Conservation (phyloP, 2,113 vertebrate species). For the Butastur rufipennis region DNA sequence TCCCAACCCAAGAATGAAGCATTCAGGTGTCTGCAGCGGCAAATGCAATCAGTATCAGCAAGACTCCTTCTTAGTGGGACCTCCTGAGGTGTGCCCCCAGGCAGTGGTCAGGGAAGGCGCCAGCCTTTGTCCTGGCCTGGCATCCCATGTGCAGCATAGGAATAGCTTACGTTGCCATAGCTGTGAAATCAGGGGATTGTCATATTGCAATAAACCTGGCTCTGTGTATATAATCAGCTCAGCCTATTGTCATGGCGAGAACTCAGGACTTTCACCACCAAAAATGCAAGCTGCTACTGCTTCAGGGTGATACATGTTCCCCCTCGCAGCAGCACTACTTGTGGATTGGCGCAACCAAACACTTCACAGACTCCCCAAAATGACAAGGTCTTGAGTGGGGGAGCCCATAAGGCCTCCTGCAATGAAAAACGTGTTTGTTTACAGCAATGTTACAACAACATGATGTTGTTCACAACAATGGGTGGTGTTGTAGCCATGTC, state of each 20-base stretch:
- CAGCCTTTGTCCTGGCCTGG: not conserved
- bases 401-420: not conserved
- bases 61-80: not conserved
- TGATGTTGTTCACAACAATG: not conserved
- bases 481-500: not conserved
- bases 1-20: not conserved
- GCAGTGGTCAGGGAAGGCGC: accelerated
- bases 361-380: not conserved
- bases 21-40: not conserved
- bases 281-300: not conserved
- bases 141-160: not conserved
- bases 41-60: not conserved
- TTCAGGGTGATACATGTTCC: not conserved
- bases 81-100: not conserved
- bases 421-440: not conserved
- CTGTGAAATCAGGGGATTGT: not conserved
- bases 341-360: not conserved
- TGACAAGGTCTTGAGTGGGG: not conserved
- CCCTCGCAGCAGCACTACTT: not conserved
- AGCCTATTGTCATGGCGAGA: not conserved
- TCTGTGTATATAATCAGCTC: not conserved
- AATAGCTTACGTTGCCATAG: not conserved
- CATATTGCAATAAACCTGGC: not conserved
- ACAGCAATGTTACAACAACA: no score
- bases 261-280: not conserved